These are phyloP conservation scores for Naja naja DNA, from an alignment of 2,113 vertebrate species.

Conservation along the genomic window DNA sequence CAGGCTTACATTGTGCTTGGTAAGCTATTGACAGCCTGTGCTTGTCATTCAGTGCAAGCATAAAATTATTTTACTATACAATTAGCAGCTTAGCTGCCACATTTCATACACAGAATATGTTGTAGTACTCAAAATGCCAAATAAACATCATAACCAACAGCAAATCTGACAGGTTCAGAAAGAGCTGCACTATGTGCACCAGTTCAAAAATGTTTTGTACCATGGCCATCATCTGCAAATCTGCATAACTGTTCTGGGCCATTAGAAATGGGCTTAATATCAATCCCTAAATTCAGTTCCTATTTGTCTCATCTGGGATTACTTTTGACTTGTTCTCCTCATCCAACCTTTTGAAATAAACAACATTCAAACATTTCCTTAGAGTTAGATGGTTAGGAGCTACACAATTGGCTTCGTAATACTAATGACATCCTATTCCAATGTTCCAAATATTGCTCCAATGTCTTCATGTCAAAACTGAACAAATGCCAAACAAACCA, in stretches of 20 bases:
- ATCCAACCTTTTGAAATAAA: neutral
- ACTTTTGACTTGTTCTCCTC: neutral
- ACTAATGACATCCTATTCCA: neutral
- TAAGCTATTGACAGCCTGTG: neutral
- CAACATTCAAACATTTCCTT: neutral
- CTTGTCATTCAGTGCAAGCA: neutral
- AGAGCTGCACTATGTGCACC: neutral
- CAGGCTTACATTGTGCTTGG: neutral
- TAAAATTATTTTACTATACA: neutral
- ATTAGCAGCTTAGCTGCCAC: neutral
- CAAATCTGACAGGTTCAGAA: neutral
- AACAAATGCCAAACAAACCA: neutral
- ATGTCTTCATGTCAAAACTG: neutral
- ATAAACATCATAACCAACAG: neutral
- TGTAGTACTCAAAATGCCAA: neutral
- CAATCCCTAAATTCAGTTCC: neutral
- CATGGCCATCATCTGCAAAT: neutral
- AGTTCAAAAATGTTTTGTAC: neutral
- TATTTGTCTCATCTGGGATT: neutral
- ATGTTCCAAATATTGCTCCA: neutral
- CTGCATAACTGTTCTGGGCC: neutral
- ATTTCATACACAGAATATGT: neutral
- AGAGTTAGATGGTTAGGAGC: neutral
- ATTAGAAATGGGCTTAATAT: neutral
- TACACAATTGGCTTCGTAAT: neutral